Evolutionary conservation across 2,888 invertebrate genomes (phyloP).

Genomic region (Metacarcinus magister): DNA sequence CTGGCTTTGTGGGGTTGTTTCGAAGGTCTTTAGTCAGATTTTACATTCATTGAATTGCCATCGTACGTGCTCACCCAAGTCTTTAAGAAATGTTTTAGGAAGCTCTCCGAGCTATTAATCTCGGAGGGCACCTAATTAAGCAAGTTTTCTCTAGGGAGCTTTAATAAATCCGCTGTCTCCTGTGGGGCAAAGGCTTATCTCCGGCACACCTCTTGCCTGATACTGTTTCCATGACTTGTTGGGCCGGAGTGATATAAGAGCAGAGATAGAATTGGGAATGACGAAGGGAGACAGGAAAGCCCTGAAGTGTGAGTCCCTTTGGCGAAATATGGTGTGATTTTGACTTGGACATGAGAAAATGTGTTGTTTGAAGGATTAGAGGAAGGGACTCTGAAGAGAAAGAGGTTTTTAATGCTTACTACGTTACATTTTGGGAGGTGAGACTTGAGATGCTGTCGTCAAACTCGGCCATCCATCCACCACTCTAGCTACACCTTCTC

Average conservation of each 20-base stretch:
- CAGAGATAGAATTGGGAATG: neutral
- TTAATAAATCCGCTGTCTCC: slow-evolving; percentile 37
- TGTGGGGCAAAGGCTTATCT: slow-evolving; percentile 19
- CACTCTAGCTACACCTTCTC: neutral
- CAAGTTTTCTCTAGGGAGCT: slow-evolving; percentile 32
- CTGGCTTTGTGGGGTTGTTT: neutral
- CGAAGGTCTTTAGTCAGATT: neutral
- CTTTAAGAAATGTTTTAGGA: slow-evolving; percentile 22
- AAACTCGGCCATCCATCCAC: neutral
- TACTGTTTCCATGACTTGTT: neutral
- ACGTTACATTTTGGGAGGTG: neutral
- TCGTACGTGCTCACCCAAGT: neutral
- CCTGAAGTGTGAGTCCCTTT: neutral
- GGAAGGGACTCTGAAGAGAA: neutral
- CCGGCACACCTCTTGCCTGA: neutral
- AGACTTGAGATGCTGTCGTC: neutral
- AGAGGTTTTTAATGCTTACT: neutral
- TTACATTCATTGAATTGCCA: neutral
- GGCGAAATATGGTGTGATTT: neutral
- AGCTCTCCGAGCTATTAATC: slow-evolving; percentile 21
- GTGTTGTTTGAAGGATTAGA: neutral
- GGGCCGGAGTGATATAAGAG: neutral
- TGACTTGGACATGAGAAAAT: neutral
- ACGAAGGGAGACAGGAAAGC: neutral
- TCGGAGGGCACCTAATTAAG: slow-evolving; percentile 20